A percentile compares a stretch with the other conserved stretches of the same genome.
Conservation (phyloP, 2,888 invertebrate species). For the Zelleria hepariella region DNA sequence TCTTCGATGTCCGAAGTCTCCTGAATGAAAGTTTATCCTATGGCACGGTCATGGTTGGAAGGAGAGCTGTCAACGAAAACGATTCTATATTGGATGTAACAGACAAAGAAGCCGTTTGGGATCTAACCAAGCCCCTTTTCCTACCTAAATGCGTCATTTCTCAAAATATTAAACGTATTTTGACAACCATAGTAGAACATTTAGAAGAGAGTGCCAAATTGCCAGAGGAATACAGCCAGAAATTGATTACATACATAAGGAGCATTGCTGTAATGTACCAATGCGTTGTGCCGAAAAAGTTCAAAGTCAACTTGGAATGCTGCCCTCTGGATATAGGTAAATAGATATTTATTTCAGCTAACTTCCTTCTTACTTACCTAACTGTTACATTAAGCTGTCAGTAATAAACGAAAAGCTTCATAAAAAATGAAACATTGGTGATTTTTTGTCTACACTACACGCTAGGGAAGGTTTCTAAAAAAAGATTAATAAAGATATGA, state of each 20-base stretch:
- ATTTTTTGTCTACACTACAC: no score
- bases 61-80: conserved; percentile 22
- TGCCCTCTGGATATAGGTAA: conserved; percentile 63
- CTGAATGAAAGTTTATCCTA: conserved; percentile 48
- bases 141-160: conserved; percentile 59
- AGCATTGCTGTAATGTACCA: conserved; percentile 62
- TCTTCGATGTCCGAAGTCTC: conserved; percentile 44
- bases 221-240: conserved; percentile 46
- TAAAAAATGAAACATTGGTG: no score
- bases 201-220: conserved; percentile 51
- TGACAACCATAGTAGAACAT: conserved; percentile 49
- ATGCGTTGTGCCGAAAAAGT: conserved; percentile 52
- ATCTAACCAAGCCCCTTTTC: conserved; percentile 47
- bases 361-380: conserved; percentile 14
- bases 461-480: no score
- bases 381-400: no score
- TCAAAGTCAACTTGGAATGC: conserved; percentile 50
- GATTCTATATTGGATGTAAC: conserved; percentile 37
- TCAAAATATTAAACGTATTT: conserved; percentile 47
- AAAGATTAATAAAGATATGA: no score
- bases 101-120: conserved; percentile 32
- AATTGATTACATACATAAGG: conserved; percentile 47
- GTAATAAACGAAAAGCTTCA: no score
- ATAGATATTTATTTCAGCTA: conserved; percentile 7
- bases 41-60: conserved; percentile 44